Percentiles rank a stretch among this genome's conserved stretches.
Conservation (phyloP, 2,888 invertebrate genomes). For the Macrosiphum euphorbiae region DNA sequence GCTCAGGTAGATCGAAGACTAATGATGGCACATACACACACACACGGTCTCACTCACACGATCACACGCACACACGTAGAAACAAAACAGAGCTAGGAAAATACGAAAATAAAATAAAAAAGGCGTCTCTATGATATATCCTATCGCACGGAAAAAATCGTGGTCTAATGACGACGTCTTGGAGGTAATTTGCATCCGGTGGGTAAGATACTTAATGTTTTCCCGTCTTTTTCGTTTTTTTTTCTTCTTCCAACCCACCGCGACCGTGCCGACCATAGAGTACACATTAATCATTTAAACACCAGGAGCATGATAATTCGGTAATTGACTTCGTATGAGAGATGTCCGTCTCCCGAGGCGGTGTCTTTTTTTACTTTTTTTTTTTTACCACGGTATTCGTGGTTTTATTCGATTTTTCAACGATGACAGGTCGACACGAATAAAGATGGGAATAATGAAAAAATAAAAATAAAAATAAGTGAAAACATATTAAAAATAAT, state of each 20-base stretch:
- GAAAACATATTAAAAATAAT: constrained; percentile 63
- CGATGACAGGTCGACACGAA: constrained; percentile 65
- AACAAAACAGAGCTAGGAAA: constrained; percentile 41
- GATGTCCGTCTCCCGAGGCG: constrained; percentile 49
- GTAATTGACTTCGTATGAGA: constrained; percentile 64
- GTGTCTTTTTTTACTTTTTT: constrained; percentile 37
- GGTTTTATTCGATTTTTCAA: constrained; percentile 64
- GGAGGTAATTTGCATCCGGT: constrained; percentile 65
- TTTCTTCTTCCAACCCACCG: constrained; percentile 24
- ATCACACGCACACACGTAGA: constrained; percentile 34
- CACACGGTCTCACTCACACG: neutral
- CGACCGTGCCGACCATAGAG: constrained; percentile 41
- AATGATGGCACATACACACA: constrained; percentile 47
- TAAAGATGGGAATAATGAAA: constrained; percentile 57
- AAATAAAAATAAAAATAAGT: constrained; percentile 31
- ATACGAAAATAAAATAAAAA: constrained; percentile 31
- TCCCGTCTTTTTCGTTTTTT: constrained; percentile 57
- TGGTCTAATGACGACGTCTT: constrained; percentile 64
- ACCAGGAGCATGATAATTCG: constrained; percentile 64
- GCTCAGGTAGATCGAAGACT: constrained; percentile 55
- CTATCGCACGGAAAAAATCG: constrained; percentile 54
- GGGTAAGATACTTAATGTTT: constrained; percentile 63
- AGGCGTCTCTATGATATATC: constrained; percentile 60
- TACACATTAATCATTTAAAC: constrained; percentile 64
- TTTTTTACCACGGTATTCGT: constrained; percentile 28